These are phyloP conservation scores for Drosophila neutralis DNA, from an alignment of 2,888 invertebrate species.

Conservation along the genomic window DNA sequence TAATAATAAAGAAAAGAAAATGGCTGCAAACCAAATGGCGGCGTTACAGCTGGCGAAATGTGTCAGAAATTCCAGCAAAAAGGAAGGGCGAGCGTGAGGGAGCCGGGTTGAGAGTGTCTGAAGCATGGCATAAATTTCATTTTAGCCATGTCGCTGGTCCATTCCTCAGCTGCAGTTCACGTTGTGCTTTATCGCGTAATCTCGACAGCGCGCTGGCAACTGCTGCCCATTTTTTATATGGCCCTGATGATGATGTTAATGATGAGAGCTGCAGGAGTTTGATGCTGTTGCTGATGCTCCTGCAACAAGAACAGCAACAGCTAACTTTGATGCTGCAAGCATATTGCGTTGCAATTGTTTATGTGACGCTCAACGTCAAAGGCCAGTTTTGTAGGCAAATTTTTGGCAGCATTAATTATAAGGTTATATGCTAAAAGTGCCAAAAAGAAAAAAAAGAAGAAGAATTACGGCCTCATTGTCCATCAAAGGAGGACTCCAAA, in stretches of 20 bases:
- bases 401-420: constrained; percentile 61
- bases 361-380: constrained; percentile 40
- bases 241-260: constrained; percentile 71
- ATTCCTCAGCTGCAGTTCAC: constrained; percentile 60
- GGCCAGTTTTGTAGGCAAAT: constrained; percentile 46
- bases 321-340: constrained; percentile 39
- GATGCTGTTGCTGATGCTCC: constrained; percentile 47
- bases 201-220: constrained; percentile 63
- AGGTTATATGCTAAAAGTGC: constrained; percentile 29
- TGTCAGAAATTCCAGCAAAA: constrained; percentile 46
- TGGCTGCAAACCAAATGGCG: constrained; percentile 64
- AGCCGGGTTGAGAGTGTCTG: constrained; percentile 14
- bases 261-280: constrained; percentile 15
- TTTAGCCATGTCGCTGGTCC: constrained; percentile 67
- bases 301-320: constrained; percentile 3
- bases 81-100: constrained; percentile 4
- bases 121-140: constrained; percentile 60
- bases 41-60: constrained; percentile 59
- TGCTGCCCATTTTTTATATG: constrained; percentile 44
- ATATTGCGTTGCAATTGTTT: constrained; percentile 59
- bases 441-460: constrained; percentile 14
- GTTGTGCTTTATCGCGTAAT: constrained; percentile 73
- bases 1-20: constrained; percentile 8
- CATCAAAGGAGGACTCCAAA: constrained; percentile 32
- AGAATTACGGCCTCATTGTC: constrained; percentile 9